These are phyloP conservation scores for Spilogale gracilis DNA, from an alignment of 2,113 vertebrate genomes.

Conservation along the genomic window DNA sequence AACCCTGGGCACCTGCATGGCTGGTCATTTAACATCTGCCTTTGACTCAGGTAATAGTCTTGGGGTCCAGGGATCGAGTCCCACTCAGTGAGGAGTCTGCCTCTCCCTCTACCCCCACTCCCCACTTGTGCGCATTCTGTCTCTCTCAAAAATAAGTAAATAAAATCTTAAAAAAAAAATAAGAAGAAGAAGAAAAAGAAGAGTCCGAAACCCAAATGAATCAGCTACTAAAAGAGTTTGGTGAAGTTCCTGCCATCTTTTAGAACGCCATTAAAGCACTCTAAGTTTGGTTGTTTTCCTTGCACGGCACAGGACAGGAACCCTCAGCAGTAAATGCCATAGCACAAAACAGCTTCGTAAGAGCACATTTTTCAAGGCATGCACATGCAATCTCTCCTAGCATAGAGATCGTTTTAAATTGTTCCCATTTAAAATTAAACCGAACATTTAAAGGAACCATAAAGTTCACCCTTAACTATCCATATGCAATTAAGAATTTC, in stretches of 20 bases:
- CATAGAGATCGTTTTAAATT: constrained; percentile 67
- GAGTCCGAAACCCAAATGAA: background rate
- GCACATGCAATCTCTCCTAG: background rate
- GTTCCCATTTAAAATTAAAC: constrained; percentile 64
- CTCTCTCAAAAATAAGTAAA: background rate
- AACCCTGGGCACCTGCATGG: background rate
- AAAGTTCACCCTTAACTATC: constrained; percentile 55
- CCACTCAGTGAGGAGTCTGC: too few species aligned
- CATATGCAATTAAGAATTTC: constrained; percentile 76
- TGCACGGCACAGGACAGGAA: background rate
- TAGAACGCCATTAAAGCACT: background rate
- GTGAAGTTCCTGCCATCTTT: background rate
- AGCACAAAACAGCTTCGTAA: background rate
- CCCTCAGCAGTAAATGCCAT: constrained; percentile 11
- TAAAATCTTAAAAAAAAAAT: background rate
- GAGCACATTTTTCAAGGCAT: constrained; percentile 15
- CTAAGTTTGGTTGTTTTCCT: background rate
- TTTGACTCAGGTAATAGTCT: background rate
- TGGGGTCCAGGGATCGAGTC: background rate
- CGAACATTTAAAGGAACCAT: constrained; percentile 59
- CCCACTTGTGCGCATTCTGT: accelerated
- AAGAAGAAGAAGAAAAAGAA: background rate
- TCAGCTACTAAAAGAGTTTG: background rate
- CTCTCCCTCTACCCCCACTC: background rate
- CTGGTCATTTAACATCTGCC: background rate